These are phyloP conservation scores for Vanessa cardui DNA, from an alignment of 2,888 invertebrate genomes.

Conservation along the genomic window DNA sequence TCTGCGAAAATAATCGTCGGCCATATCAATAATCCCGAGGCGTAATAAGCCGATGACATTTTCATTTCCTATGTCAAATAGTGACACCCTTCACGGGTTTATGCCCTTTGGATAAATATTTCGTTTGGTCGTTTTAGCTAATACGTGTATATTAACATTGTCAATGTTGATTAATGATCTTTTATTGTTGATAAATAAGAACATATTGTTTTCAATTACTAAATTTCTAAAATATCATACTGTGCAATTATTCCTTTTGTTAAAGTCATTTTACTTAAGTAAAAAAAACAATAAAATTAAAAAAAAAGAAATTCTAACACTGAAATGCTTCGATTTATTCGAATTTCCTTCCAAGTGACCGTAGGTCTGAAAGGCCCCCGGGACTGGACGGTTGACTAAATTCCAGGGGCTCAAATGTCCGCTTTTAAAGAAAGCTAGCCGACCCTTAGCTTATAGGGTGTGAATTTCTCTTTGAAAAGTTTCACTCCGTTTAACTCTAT, in stretches of 20 bases:
- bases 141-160: constrained; percentile 37
- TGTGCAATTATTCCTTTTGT: no score
- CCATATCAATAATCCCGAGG: constrained; percentile 72
- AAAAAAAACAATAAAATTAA: not conserved
- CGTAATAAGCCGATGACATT: constrained; percentile 77
- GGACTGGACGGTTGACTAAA: constrained; percentile 76
- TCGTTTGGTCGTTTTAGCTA: constrained; percentile 54
- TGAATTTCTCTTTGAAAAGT: constrained; percentile 68
- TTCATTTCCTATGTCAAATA: constrained; percentile 80
- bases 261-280: no score
- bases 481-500: constrained; percentile 45
- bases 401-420: constrained; percentile 71
- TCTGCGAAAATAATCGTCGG: constrained; percentile 52
- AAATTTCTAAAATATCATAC: no score
- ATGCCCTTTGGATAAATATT: constrained; percentile 64
- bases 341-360: constrained; percentile 68
- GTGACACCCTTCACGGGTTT: constrained; percentile 53
- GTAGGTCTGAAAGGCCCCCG: constrained; percentile 61
- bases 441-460: constrained; percentile 68
- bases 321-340: constrained; percentile 60
- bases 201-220: not conserved
- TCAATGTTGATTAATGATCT: not conserved
- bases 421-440: constrained; percentile 74
- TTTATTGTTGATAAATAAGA: not conserved
- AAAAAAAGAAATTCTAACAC: constrained; percentile 22